A percentile compares a stretch with the other conserved stretches of the same genome.
Conservation (phyloP, 1,140 invertebrate genomes). For the Pachyrhynchus sulphureomaculatus region DNA sequence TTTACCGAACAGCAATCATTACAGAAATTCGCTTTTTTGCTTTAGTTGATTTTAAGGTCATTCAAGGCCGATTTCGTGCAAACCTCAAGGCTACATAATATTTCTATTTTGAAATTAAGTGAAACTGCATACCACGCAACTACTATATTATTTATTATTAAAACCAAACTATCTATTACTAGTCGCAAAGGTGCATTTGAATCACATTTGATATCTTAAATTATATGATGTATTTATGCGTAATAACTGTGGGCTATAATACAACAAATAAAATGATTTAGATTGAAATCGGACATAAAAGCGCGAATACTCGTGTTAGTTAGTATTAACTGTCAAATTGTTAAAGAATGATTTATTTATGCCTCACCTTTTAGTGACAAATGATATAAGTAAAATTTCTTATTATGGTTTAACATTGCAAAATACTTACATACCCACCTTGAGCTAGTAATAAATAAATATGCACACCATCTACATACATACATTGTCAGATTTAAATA, state of each 20-base stretch:
- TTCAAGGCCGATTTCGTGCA: conserved; percentile 20
- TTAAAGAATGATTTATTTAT: background rate
- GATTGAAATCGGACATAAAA: conserved; percentile 19
- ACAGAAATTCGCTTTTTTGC: background rate
- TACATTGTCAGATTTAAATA: too few species aligned
- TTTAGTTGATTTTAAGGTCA: conserved; percentile 21
- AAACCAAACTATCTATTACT: conserved; percentile 23
- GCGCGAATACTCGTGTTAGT: conserved; percentile 15
- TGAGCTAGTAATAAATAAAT: too few species aligned
- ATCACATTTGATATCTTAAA: conserved; percentile 25
- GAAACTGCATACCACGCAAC: conserved; percentile 15
- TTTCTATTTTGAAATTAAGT: conserved; percentile 18
- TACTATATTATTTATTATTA: conserved; percentile 18
- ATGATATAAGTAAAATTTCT: too few species aligned
- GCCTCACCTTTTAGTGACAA: conserved; percentile 13
- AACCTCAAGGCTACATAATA: conserved; percentile 8
- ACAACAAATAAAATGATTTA: conserved; percentile 16
- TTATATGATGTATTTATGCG: conserved; percentile 15
- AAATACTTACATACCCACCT: too few species aligned
- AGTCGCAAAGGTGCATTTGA: conserved; percentile 17
- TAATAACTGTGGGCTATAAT: conserved; percentile 3
- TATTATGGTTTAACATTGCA: too few species aligned
- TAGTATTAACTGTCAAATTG: conserved; percentile 1
- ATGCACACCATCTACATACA: too few species aligned
- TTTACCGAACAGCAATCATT: too few species aligned